phyloP scores from a whole-genome alignment of 2,888 invertebrate genomes.

The Scaptomyza polygonia region DNA sequence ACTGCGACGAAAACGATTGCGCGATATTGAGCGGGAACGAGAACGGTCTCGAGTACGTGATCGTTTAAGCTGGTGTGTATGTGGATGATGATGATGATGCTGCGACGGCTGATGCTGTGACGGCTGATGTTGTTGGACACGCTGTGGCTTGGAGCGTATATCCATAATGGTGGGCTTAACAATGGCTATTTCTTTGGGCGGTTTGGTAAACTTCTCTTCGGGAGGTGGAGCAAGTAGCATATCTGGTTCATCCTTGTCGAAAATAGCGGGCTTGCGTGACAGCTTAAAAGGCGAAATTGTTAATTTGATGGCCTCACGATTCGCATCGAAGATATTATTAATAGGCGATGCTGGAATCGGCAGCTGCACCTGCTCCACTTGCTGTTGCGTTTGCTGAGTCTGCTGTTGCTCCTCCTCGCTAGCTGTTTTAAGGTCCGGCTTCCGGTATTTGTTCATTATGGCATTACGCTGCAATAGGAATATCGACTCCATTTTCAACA shows the following conservation, averaged over 20 bases:
- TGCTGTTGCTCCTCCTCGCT: conserved; percentile 21
- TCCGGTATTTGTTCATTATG: conserved; percentile 81
- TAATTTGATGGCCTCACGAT: conserved; percentile 83
- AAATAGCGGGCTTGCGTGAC: conserved; percentile 74
- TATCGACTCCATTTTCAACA: conserved; percentile 82
- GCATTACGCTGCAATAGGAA: conserved; percentile 81
- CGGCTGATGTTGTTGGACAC: conserved; percentile 5
- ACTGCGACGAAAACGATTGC: conserved; percentile 52
- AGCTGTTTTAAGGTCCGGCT: conserved; percentile 50
- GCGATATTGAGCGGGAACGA: conserved; percentile 56
- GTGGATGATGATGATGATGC: conserved; percentile 8
- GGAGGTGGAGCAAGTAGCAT: conserved; percentile 32
- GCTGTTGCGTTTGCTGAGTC: conserved; percentile 5
- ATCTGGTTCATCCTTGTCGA: conserved; percentile 62
- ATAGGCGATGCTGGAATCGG: conserved; percentile 47
- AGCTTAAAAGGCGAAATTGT: conserved; percentile 82
- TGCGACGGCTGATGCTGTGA: conserved; percentile 3
- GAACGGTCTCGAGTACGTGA: conserved; percentile 42
- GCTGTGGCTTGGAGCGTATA: conserved; percentile 47
- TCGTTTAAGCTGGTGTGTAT: conserved; percentile 29
- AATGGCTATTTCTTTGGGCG: conserved; percentile 81
- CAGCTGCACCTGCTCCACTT: conserved; percentile 3
- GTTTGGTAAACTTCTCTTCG: conserved; percentile 73
- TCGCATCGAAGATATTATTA: conserved; percentile 81
- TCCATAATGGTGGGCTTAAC: conserved; percentile 83